These are phyloP conservation scores for Xyliphius kryptos DNA, from an alignment of 2,113 vertebrate genomes.

Conservation along the genomic window DNA sequence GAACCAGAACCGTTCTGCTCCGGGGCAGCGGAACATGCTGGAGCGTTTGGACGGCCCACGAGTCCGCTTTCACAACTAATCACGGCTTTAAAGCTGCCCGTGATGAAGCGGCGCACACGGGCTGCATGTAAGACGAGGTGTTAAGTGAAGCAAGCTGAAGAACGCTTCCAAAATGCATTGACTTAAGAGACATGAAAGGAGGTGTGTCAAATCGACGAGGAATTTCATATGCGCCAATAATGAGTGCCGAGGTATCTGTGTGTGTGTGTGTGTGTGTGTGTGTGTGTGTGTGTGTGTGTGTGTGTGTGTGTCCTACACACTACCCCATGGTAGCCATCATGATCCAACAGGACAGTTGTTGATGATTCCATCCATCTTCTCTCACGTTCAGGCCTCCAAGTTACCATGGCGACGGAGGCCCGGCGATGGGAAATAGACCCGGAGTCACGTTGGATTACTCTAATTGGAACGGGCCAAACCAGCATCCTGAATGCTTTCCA, in stretches of 20 bases:
- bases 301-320: too few relatives aligned
- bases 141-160: slow-evolving; percentile 4
- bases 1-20: not conserved
- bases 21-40: not conserved
- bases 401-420: too few relatives aligned
- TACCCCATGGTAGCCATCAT: too few relatives aligned
- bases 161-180: slow-evolving; percentile 9
- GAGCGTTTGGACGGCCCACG: not conserved
- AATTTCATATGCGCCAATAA: slow-evolving; percentile 15
- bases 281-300: too few relatives aligned
- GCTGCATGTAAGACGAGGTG: slow-evolving; percentile 18
- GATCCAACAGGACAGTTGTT: too few relatives aligned
- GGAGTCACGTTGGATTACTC: slow-evolving; percentile 61
- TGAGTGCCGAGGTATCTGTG: too few relatives aligned
- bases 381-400: too few relatives aligned
- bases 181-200: slow-evolving; percentile 19
- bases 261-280: too few relatives aligned
- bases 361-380: too few relatives aligned
- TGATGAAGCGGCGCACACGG: slow-evolving; percentile 16
- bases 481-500: slow-evolving; percentile 49
- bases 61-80: not conserved
- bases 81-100: slow-evolving; percentile 8
- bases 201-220: slow-evolving; percentile 6
- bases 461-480: slow-evolving; percentile 50
- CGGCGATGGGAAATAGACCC: slow-evolving; percentile 38